Percentiles rank a stretch among this genome's conserved stretches.
Evolutionary conservation across 2,113 vertebrate species (phyloP).

Genomic region (Petaurus breviceps): DNA sequence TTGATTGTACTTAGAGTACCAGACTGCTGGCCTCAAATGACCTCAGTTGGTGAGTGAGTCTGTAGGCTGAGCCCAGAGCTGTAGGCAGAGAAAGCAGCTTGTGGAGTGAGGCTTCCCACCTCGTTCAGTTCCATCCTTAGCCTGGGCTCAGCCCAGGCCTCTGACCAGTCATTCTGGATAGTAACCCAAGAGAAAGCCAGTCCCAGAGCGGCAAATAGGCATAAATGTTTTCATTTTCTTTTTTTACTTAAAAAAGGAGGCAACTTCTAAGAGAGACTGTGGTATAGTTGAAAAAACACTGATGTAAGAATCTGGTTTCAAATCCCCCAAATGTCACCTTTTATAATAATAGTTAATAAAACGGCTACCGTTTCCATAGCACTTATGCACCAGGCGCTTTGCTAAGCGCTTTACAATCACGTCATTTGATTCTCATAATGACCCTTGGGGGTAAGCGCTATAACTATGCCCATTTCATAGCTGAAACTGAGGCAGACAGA

Average conservation of each 20-base stretch:
- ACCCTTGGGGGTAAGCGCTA: neutral
- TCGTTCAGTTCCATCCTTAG: neutral
- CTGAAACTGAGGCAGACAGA: neutral
- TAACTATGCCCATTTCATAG: neutral
- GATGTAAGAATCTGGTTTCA: neutral
- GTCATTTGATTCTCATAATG: neutral
- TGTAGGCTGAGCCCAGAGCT: neutral
- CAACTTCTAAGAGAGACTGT: neutral
- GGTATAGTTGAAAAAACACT: neutral
- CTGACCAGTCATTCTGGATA: neutral
- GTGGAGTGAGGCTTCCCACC: neutral
- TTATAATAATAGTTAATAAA: neutral
- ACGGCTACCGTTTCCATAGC: neutral
- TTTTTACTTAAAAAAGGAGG: slow-evolving; percentile 41
- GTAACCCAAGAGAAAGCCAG: slow-evolving; percentile 7
- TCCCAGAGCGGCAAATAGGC: slow-evolving; percentile 18
- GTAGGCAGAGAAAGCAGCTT: neutral
- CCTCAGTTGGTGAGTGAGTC: neutral
- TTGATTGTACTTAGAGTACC: neutral
- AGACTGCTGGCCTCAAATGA: neutral
- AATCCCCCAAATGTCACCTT: neutral
- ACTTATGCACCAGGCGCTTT: neutral
- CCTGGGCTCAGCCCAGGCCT: neutral
- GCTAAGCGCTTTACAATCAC: neutral
- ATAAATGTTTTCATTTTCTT: slow-evolving; percentile 23